Evolutionary conservation across 2,113 vertebrate genomes (phyloP).

Genomic region (Sturnira hondurensis): DNA sequence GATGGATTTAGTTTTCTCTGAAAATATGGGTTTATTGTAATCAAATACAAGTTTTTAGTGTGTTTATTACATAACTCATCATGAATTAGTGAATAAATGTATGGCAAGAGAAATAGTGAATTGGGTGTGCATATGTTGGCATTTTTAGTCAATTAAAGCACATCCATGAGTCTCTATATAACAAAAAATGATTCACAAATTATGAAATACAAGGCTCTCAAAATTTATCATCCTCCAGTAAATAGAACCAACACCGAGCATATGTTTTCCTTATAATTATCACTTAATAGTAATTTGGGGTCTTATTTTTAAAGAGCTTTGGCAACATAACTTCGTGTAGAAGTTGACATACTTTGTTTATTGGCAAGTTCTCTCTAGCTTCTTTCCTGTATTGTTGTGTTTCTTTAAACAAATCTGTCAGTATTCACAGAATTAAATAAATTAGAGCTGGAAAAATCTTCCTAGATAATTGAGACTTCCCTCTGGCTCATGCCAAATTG

Average conservation of each 20-base stretch:
- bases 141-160: conserved; percentile 44
- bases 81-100: background rate
- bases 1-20: conserved; percentile 45
- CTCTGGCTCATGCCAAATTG: background rate
- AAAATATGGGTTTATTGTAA: conserved; percentile 44
- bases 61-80: background rate
- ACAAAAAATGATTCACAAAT: conserved; percentile 47
- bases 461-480: background rate
- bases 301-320: background rate
- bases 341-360: conserved; percentile 68
- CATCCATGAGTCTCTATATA: background rate
- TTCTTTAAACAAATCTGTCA: conserved; percentile 67
- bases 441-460: conserved; percentile 18
- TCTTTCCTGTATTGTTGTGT: conserved; percentile 61
- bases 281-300: conserved; percentile 60
- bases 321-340: conserved; percentile 33
- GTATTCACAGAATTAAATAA: conserved; percentile 42
- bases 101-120: conserved; percentile 49
- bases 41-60: background rate
- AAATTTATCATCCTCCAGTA: background rate
- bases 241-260: conserved; percentile 43
- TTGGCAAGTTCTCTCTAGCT: background rate
- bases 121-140: background rate
- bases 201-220: background rate
- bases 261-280: conserved; percentile 62